Base-by-base conservation (phyloP, 1,140 invertebrate genomes). In the Drosophila micromelanica region DNA sequence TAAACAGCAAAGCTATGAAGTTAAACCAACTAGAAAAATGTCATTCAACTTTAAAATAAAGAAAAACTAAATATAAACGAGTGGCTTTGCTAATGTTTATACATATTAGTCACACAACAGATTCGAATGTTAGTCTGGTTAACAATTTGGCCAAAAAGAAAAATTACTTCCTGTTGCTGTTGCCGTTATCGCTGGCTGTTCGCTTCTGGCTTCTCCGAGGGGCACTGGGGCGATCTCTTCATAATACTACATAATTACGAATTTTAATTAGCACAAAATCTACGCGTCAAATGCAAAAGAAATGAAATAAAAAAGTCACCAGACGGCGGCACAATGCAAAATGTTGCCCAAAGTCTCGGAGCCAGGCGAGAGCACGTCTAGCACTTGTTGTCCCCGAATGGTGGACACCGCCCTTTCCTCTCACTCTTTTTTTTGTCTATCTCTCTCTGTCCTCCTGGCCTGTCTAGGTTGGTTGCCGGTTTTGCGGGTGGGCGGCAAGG, bases 221-320 rank as follows among this genome's bases (percentile, higher is more conserved):
- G 45, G 45, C 13, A 40, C 38, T 40, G 38, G 38, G 20, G 2
- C 20, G 45, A 48, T 5, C 30, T 20, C 12, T 30, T 8, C 42
- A 38, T 42, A 51, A 63, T 70, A 17, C 67, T 49, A 46, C 42
- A 63, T 54, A 65, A 71, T 71, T 71, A 64, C 42, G 51, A 51
- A 51, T 67, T 72, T 72, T 67, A 72, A 72, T 72, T 72, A 67
- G 52, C 62, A 72, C 69, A 67, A 65, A 67, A 65, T 67, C 62
- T 67, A 72, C 54, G 62, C 52, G 27, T 52, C 65, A 61, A 45
- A 60, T 62, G 56, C 57, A 61, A 69, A 52, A 61, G 40, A 60
- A 69, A 69, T 49, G 42, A 37, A 61, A n/a, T n/a, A n/a, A 15
- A 38, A 49, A n/a, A 30, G 54, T 32, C 54, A 46, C 20, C 55